A percentile compares a stretch with the other conserved stretches of the same genome.
phyloP scores from a whole-genome alignment of 2,888 invertebrate genomes.

The Nemotelus pantherinus region DNA sequence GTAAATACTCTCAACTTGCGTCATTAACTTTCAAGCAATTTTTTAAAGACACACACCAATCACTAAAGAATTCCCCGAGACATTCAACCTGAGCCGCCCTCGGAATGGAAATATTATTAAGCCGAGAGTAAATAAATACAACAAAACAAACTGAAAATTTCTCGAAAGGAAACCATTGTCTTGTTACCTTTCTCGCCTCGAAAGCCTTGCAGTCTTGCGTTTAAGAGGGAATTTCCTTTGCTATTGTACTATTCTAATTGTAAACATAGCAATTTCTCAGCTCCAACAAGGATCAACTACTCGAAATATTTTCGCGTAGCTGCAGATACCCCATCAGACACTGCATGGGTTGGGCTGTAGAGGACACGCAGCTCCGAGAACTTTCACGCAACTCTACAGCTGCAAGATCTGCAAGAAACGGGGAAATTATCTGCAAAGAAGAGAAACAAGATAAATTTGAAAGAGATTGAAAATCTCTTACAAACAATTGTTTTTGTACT shows the following conservation, averaged over 20 bases:
- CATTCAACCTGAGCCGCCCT: not conserved
- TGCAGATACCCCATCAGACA: not conserved
- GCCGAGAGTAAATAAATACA: slow-evolving; percentile 1
- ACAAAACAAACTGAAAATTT: slow-evolving; percentile 7
- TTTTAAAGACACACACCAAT: too few relatives aligned
- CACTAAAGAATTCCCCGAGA: too few relatives aligned
- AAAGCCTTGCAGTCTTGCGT: not conserved
- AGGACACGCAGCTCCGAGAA: not conserved
- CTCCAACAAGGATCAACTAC: not conserved
- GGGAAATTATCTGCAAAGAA: slow-evolving; percentile 12
- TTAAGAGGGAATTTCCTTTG: not conserved
- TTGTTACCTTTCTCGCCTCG: slow-evolving; percentile 2
- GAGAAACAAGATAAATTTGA: not conserved
- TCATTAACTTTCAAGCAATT: too few relatives aligned
- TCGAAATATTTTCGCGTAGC: slow-evolving; percentile 5
- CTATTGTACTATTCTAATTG: too few relatives aligned
- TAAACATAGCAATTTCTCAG: too few relatives aligned
- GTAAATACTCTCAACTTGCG: too few relatives aligned
- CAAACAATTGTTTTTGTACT: too few relatives aligned
- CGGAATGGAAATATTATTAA: not conserved
- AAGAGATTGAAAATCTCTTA: too few relatives aligned
- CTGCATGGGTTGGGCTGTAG: not conserved
- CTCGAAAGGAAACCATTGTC: slow-evolving; percentile 15
- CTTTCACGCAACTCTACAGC: slow-evolving; percentile 3
- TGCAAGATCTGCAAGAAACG: slow-evolving; percentile 1